Evolutionary conservation across 2,888 invertebrate genomes (phyloP).

Genomic region (Penaeus monodon): DNA sequence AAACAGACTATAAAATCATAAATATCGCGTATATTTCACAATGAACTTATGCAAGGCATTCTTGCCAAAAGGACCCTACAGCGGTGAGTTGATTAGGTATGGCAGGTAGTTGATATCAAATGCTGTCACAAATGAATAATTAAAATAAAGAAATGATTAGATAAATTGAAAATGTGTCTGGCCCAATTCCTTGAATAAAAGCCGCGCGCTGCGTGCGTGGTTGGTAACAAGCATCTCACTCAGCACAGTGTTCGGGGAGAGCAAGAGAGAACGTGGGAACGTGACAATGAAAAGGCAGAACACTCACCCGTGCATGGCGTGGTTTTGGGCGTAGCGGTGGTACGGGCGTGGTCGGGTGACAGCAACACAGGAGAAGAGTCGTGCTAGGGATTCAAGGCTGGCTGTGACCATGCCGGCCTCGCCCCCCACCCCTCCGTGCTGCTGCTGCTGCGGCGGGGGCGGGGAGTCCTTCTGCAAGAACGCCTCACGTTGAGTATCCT

Average conservation of each 20-base stretch:
- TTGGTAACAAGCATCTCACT: too few relatives aligned
- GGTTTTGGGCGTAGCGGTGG: constrained; percentile 37
- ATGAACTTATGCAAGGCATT: too few relatives aligned
- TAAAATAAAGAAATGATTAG: too few relatives aligned
- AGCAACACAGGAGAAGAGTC: constrained; percentile 52
- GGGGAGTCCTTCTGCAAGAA: too few relatives aligned
- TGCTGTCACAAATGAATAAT: too few relatives aligned
- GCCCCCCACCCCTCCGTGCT: constrained; percentile 38
- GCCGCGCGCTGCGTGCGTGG: too few relatives aligned
- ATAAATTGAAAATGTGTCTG: too few relatives aligned
- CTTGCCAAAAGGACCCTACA: too few relatives aligned
- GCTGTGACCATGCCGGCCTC: constrained; percentile 56
- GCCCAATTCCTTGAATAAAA: too few relatives aligned
- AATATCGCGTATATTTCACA: too few relatives aligned
- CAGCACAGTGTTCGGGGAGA: not conserved
- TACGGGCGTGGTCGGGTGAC: constrained; percentile 44
- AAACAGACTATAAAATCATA: not conserved
- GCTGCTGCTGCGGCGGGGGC: constrained; percentile 2
- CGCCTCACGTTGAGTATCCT: constrained; percentile 11
- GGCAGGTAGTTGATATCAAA: too few relatives aligned
- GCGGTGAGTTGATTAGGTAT: too few relatives aligned
- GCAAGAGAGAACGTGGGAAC: not conserved
- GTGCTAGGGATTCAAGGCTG: constrained; percentile 50
- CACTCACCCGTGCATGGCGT: constrained; percentile 58
- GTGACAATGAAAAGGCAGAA: not conserved